These are phyloP conservation scores for Neoscelio sp. DNA, from an alignment of 2,888 invertebrate genomes.

Conservation along the genomic window DNA sequence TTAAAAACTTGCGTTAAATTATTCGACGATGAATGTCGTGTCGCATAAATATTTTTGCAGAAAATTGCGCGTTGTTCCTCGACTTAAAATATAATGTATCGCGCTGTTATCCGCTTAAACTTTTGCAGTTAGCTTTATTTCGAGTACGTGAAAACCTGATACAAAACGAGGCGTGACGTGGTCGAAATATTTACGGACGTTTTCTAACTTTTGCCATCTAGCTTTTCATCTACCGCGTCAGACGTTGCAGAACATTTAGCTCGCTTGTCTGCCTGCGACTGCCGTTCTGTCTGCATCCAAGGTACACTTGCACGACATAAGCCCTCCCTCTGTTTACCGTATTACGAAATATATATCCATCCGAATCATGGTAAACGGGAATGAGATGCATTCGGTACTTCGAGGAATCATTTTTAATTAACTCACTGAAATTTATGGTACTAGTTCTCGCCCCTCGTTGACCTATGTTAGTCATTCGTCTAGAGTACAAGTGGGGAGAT, in stretches of 20 bases:
- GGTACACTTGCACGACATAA: conserved; percentile 26
- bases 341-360: conserved; percentile 1
- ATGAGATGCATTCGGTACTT: neutral
- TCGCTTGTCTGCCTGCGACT: conserved; percentile 50
- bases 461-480: too few relatives aligned
- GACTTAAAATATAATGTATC: conserved; percentile 28
- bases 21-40: neutral
- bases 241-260: conserved; percentile 54
- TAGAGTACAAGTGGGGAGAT: too few relatives aligned
- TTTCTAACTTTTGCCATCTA: conserved; percentile 59
- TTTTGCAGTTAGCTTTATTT: conserved; percentile 43
- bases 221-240: conserved; percentile 42
- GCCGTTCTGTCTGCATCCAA: conserved; percentile 36
- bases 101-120: conserved; percentile 38
- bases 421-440: neutral
- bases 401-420: conserved; percentile 13
- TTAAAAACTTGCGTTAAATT: conserved; percentile 11
- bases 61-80: conserved; percentile 17
- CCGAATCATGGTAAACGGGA: neutral
- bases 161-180: conserved; percentile 51
- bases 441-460: too few relatives aligned
- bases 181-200: conserved; percentile 51
- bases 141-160: conserved; percentile 43
- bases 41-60: conserved; percentile 18
- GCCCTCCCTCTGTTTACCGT: conserved; percentile 4